phyloP scores from a whole-genome alignment of 2,113 vertebrate species.

The Brachirus orientalis region DNA sequence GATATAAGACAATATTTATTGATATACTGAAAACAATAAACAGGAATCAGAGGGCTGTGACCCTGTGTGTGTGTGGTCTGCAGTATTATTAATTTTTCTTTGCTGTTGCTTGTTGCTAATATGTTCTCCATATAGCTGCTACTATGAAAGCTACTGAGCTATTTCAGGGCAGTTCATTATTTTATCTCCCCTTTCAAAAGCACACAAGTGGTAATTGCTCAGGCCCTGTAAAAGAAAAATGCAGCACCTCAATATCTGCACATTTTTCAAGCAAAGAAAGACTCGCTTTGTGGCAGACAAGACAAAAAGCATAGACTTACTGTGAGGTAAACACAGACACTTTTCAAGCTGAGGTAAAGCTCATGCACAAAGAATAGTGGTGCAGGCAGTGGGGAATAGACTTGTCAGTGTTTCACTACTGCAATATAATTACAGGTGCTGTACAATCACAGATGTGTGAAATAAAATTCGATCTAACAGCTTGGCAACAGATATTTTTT shows the following conservation, averaged over 20 bases:
- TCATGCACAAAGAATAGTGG: slow-evolving; percentile 6
- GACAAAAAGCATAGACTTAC: slow-evolving; percentile 20
- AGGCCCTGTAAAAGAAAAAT: slow-evolving; percentile 5
- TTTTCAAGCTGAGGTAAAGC: slow-evolving; percentile 1
- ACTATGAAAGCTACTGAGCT: neutral
- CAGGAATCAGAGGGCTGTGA: neutral
- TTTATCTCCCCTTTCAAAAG: slow-evolving; percentile 17
- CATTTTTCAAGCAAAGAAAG: slow-evolving; percentile 19
- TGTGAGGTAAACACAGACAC: slow-evolving; percentile 2
- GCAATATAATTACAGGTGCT: slow-evolving; percentile 4
- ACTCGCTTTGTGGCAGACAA: slow-evolving; percentile 8
- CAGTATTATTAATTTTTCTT: slow-evolving; percentile 19
- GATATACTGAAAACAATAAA: slow-evolving; percentile 10
- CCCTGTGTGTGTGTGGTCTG: slow-evolving; percentile 5
- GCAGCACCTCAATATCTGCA: slow-evolving; percentile 3
- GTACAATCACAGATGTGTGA: slow-evolving; percentile 3
- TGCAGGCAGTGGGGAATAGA: neutral
- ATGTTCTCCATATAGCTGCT: slow-evolving; percentile 1
- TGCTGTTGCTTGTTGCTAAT: slow-evolving; percentile 8
- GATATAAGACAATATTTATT: slow-evolving; percentile 14
- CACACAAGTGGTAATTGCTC: slow-evolving; percentile 25
- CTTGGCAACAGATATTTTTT: neutral
- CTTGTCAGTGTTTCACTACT: neutral
- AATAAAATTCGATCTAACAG: slow-evolving; percentile 8
- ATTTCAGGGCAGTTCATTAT: slow-evolving; percentile 4